Conservation (phyloP, 2,797 vertebrate genomes). For the Mionectes olivaceus region DNA sequence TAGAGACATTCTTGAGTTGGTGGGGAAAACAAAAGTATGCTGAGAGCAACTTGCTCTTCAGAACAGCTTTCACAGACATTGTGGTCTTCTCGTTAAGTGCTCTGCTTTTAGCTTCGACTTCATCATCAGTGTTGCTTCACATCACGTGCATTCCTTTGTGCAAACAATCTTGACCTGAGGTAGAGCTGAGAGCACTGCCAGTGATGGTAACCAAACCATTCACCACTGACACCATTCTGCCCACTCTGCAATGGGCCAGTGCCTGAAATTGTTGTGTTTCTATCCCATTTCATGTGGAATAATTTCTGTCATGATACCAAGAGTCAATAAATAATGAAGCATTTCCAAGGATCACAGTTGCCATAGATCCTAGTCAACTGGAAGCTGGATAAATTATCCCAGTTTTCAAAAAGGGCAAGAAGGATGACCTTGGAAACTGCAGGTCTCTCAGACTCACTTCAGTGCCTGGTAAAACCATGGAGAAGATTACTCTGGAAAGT, state of each 20-base stretch:
- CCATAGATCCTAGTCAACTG: too few species aligned
- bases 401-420: background rate
- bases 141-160: rapidly evolving
- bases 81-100: background rate
- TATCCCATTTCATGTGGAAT: background rate
- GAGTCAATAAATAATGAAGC: background rate
- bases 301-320: background rate
- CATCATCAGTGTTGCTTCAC: background rate
- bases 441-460: background rate
- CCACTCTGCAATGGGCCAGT: background rate
- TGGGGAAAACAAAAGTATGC: background rate
- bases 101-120: background rate
- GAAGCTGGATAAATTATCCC: background rate
- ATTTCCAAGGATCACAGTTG: background rate
- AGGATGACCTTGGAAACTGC: background rate
- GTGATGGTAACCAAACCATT: rapidly evolving
- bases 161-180: background rate
- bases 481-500: background rate
- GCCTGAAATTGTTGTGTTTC: background rate
- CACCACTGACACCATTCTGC: background rate
- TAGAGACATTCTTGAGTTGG: background rate
- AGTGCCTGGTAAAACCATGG: background rate
- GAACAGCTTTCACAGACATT: background rate
- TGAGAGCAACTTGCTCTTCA: background rate
- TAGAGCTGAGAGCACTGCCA: background rate